Conservation (phyloP, 1,140 invertebrate species). For the Dinoponera quadriceps region DNA sequence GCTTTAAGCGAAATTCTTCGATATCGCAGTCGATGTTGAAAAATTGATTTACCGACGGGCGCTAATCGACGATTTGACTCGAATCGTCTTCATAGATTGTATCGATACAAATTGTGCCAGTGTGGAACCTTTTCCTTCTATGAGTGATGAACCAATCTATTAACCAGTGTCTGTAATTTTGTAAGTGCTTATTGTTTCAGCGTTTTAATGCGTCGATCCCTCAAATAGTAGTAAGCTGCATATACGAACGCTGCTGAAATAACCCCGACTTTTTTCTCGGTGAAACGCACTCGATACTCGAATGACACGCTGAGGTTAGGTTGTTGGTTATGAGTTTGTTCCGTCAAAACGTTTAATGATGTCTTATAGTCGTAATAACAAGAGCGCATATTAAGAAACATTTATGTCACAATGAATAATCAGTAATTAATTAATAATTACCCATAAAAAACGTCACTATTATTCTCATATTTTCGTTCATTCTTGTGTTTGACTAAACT, state of each 20-base stretch:
- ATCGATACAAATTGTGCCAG: conserved; percentile 30
- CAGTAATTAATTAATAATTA: neutral
- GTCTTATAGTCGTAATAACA: neutral
- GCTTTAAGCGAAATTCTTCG: too few relatives aligned
- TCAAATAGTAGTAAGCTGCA: neutral
- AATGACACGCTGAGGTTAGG: conserved; percentile 27
- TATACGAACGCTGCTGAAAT: neutral
- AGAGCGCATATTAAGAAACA: neutral
- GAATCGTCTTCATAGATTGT: neutral
- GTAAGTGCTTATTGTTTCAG: conserved; percentile 39
- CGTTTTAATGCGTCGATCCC: too few relatives aligned
- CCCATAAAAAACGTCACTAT: neutral
- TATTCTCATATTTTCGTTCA: neutral
- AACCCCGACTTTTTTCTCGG: neutral
- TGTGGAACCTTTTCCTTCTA: conserved; percentile 55
- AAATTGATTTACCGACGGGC: too few relatives aligned
- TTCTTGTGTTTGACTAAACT: neutral
- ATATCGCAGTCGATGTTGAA: too few relatives aligned
- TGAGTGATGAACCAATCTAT: conserved; percentile 23
- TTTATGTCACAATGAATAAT: neutral
- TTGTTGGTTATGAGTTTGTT: neutral
- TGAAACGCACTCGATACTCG: neutral
- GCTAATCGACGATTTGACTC: too few relatives aligned
- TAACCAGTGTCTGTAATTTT: conserved; percentile 35
- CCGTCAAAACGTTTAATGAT: conserved; percentile 8